phyloP scores from a whole-genome alignment of 2,113 vertebrate species.

The Pseudopipra pipra region DNA sequence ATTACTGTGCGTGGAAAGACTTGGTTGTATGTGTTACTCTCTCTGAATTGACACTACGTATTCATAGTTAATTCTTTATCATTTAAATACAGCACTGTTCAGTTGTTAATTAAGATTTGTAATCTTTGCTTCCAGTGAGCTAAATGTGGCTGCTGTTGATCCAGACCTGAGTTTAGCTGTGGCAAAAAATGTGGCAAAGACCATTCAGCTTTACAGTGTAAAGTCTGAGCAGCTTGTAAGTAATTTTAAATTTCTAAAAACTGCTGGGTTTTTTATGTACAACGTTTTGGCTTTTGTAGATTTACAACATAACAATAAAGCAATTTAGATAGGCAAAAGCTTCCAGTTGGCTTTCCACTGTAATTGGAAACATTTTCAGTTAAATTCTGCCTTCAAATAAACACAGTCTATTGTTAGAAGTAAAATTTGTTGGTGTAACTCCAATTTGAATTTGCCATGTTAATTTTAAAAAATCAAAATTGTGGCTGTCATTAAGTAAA shows the following conservation, averaged over 20 bases:
- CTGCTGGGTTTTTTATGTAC: neutral
- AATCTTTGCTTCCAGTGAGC: slow-evolving; percentile 81
- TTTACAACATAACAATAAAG: neutral
- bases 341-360: neutral
- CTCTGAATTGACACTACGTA: slow-evolving; percentile 7
- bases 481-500: neutral
- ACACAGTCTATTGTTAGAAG: neutral
- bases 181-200: slow-evolving; percentile 93
- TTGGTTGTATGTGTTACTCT: slow-evolving; percentile 23
- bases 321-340: neutral
- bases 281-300: neutral
- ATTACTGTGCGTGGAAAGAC: neutral
- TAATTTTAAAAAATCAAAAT: neutral
- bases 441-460: neutral
- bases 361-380: neutral
- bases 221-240: slow-evolving; percentile 97
- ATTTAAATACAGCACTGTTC: neutral
- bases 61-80: neutral
- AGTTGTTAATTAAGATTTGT: slow-evolving; percentile 3
- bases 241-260: slow-evolving; percentile 1
- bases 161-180: slow-evolving; percentile 86
- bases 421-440: neutral
- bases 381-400: neutral
- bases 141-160: slow-evolving; percentile 94
- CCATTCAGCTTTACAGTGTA: slow-evolving; percentile 91